Evolutionary conservation across 2,888 invertebrate genomes (phyloP), one percentile per base, ranked within the genome.

Genomic region (Euplexia lucipara): DNA sequence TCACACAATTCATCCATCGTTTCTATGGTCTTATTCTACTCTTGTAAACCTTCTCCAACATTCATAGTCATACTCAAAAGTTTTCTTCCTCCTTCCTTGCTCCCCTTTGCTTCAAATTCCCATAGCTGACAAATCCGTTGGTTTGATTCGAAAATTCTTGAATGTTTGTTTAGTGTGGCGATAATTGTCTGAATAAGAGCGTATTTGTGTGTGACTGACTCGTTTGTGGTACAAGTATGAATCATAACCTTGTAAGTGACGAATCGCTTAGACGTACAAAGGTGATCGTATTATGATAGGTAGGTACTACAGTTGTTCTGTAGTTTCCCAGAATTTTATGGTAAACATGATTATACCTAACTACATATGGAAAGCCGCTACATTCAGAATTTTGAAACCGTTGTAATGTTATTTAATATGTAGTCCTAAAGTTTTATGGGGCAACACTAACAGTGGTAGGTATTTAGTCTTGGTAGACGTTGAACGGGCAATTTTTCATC

Each of bases 191-290:
- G 59, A 75, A 81, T 67, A 79, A 77, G 70, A 75, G 45, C 63
- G 39, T 72, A 58, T 73, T 65, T 70, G 67, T 67, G 60, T 70
- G 67, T 67, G 60, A 62, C 53, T 62, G 63, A 65, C 56, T 76
- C 59, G 74, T 75, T 64, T 62, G 51, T 68, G 58, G 60, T 8
- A 18, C 32, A 44, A 66, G 66, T 54, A 79, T 83, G 82, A 78
- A 60, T 85, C 78, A 78, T 72, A 74, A 66, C 54, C 30, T 45
- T 41, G 35, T 74, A 44, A 61, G 65, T 83, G 82, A 83, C 83
- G 85, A 84, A 83, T 81, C 80, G 52, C 56, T 77, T 72, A 41
- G 62, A 73, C 74, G 70, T 73, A 82, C 83, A 78, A 79, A 67
- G 64, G 65, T 73, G 78, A 75, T 77, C 72, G 75, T 67, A 53